Conservation (phyloP, 2,113 vertebrate genomes). For the Centropus bengalensis region DNA sequence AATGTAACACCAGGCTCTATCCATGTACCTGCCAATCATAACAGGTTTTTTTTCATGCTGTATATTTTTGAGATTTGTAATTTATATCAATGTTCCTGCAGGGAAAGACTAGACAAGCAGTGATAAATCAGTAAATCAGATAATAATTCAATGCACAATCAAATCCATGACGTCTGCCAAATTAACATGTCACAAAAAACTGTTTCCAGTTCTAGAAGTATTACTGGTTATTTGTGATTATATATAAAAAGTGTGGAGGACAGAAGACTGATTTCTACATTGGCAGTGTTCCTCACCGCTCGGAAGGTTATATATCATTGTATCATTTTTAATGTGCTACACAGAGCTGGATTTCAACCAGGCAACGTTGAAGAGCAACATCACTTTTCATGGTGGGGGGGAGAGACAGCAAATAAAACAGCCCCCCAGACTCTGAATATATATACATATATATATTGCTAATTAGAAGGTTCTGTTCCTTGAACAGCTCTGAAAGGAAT, state of each 20-base stretch:
- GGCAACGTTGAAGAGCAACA: not conserved
- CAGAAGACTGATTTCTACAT: conserved; percentile 11
- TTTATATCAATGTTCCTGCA: not conserved
- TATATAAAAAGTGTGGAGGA: not conserved
- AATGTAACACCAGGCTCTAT: not conserved
- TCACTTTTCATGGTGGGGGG: not conserved
- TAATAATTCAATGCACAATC: not conserved
- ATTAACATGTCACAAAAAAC: not conserved
- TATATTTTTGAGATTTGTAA: not conserved
- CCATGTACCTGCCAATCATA: not conserved
- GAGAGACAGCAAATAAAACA: not conserved
- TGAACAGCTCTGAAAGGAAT: not conserved
- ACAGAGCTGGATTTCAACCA: not conserved
- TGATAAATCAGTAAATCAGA: not conserved
- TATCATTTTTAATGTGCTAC: not conserved
- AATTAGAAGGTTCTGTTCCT: not conserved
- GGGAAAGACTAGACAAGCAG: not conserved
- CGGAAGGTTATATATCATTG: not conserved
- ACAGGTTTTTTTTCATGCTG: not conserved
- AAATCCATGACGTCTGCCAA: not conserved
- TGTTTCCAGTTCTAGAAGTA: conserved; percentile 2
- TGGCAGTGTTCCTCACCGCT: not conserved
- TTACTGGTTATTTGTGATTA: not conserved
- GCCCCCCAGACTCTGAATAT: too few species aligned
- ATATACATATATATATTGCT: not conserved